A percentile compares a stretch with the other conserved stretches of the same genome.
Conservation (phyloP, 2,113 vertebrate genomes). For the Muscicapa adusta region DNA sequence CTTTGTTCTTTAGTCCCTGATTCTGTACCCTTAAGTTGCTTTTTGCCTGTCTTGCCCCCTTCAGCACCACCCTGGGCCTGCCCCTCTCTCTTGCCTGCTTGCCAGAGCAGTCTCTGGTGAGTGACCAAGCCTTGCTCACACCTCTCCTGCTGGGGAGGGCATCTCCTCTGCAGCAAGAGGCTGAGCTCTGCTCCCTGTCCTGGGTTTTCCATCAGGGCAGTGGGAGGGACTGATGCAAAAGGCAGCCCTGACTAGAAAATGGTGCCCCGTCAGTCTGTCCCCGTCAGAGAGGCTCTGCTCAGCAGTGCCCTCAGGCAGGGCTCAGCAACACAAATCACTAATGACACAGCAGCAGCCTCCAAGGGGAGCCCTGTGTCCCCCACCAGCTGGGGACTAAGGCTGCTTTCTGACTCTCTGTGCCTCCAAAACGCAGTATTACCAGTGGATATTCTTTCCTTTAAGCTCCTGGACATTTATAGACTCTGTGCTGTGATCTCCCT, state of each 20-base stretch:
- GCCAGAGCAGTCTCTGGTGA: fast-evolving
- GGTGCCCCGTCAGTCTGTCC: not conserved
- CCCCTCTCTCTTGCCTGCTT: not conserved
- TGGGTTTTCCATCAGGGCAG: not conserved
- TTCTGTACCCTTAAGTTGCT: not conserved
- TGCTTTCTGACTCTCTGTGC: not conserved
- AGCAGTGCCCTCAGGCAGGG: not conserved
- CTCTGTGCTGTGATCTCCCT: not conserved
- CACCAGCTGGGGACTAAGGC: not conserved
- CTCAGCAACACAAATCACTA: not conserved
- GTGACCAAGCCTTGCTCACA: not conserved
- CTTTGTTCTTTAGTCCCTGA: not conserved
- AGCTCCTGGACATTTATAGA: not conserved
- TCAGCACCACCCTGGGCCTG: not conserved
- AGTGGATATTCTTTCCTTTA: not conserved
- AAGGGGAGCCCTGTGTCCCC: fast-evolving
- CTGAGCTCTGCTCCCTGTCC: not conserved
- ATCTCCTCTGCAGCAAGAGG: not conserved
- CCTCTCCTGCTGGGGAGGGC: not conserved
- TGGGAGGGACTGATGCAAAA: not conserved
- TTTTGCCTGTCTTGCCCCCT: not conserved
- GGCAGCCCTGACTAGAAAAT: not conserved
- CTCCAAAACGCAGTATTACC: not conserved
- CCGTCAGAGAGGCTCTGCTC: not conserved
- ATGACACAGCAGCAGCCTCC: not conserved